Percentiles rank a stretch among this genome's conserved stretches.
phyloP scores from a whole-genome alignment of 2,113 vertebrate genomes.

The Pteronura brasiliensis region DNA sequence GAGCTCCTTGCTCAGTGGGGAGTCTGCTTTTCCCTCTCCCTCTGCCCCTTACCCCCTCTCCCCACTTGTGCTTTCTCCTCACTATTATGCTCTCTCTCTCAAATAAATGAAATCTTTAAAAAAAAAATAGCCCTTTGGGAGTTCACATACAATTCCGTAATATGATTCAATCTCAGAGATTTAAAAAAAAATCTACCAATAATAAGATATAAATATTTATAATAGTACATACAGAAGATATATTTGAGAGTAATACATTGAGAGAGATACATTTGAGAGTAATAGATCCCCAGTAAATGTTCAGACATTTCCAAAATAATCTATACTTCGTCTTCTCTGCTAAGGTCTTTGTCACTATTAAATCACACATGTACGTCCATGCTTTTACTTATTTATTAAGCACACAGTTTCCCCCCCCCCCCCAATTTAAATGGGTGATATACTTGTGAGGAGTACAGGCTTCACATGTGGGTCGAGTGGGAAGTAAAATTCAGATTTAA shows the following conservation, averaged over 20 bases:
- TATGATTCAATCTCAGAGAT: conserved; percentile 3
- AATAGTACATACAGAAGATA: not conserved
- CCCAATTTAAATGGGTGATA: not conserved
- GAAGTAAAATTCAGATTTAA: conserved; percentile 25
- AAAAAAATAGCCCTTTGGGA: not conserved
- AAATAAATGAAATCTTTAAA: not conserved
- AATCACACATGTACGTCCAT: not conserved
- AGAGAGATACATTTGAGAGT: not conserved
- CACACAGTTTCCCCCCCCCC: no score
- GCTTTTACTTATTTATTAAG: not conserved
- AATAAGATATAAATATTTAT: conserved; percentile 3
- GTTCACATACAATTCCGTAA: not conserved
- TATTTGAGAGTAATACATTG: not conserved
- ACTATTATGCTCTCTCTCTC: not conserved
- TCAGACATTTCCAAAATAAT: not conserved
- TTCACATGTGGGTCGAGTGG: not conserved
- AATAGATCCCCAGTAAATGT: not conserved
- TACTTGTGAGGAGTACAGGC: not conserved
- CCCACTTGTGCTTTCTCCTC: not conserved
- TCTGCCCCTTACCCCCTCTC: not conserved
- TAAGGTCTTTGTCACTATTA: conserved; percentile 13
- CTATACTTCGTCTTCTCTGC: not conserved
- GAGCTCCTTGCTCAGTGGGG: not conserved
- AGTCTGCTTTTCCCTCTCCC: not conserved
- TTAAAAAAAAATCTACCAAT: not conserved